Evolutionary conservation across 1,140 invertebrate genomes (phyloP).

Genomic region (Drosophila grimshawi): DNA sequence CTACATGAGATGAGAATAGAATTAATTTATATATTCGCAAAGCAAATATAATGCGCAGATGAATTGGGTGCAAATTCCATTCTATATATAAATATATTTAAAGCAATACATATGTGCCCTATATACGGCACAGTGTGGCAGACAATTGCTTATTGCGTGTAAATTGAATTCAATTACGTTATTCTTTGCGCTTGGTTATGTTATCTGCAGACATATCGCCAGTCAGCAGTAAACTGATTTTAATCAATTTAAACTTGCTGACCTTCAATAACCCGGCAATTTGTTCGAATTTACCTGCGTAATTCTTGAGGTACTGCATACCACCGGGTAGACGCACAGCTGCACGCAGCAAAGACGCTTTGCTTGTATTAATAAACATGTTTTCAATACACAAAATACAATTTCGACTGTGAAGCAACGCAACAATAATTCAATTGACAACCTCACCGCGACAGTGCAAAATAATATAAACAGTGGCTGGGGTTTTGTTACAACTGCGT

Average conservation of each 20-base stretch:
- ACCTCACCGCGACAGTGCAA: conserved; percentile 35
- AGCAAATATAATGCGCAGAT: conserved; percentile 35
- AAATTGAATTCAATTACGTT: conserved; percentile 44
- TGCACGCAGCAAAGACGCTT: conserved; percentile 21
- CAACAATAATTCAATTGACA: conserved; percentile 1
- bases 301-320: conserved; percentile 35
- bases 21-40: conserved; percentile 19
- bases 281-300: conserved; percentile 33
- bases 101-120: neutral
- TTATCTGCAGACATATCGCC: conserved; percentile 37
- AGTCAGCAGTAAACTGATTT: conserved; percentile 7
- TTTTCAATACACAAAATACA: conserved; percentile 1
- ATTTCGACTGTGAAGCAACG: neutral
- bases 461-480: conserved; percentile 28
- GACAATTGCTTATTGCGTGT: conserved; percentile 16
- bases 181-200: neutral
- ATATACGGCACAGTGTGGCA: conserved; percentile 6
- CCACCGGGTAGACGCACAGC: conserved; percentile 15
- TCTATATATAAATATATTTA: conserved; percentile 7
- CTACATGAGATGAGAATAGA: conserved; percentile 21
- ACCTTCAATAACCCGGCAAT: conserved; percentile 24
- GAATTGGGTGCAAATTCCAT: conserved; percentile 38
- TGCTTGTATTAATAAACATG: conserved; percentile 39
- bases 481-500: neutral
- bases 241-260: conserved; percentile 50